phyloP scores from a whole-genome alignment of 2,888 invertebrate species.

The Limnephilus marmoratus region DNA sequence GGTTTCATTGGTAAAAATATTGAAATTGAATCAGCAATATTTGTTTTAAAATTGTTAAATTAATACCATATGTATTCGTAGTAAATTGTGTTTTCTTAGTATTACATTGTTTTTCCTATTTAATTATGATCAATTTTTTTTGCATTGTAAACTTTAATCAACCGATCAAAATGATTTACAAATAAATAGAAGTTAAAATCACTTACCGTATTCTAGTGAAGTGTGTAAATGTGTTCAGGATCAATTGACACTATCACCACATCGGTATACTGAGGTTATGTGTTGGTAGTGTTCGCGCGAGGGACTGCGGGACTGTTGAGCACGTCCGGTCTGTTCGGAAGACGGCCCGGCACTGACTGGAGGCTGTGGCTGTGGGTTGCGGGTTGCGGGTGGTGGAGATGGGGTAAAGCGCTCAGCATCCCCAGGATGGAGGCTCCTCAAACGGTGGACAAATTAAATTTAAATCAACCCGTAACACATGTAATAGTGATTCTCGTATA shows the following conservation, averaged over 20 bases:
- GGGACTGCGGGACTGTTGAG: neutral
- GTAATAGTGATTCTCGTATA: no score
- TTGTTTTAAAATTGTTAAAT: no score
- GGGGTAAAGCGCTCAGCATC: neutral
- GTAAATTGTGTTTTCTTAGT: no score
- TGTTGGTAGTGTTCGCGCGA: neutral
- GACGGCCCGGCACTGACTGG: constrained; percentile 2
- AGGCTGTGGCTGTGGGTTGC: neutral
- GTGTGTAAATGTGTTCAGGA: neutral
- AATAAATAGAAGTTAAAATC: neutral
- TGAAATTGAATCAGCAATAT: no score
- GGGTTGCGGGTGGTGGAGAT: neutral
- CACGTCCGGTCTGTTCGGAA: neutral
- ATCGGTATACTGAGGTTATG: neutral
- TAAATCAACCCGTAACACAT: no score
- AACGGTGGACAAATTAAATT: neutral
- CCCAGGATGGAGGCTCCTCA: neutral
- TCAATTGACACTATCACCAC: constrained; percentile 16
- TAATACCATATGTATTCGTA: no score
- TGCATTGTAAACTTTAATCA: neutral
- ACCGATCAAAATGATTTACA: neutral
- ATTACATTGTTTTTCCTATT: no score
- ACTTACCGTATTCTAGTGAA: neutral
- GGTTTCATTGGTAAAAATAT: no score
- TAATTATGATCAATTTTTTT: no score